Base-by-base conservation (phyloP, 2,888 invertebrate species). In the Entomobrya proxima region DNA sequence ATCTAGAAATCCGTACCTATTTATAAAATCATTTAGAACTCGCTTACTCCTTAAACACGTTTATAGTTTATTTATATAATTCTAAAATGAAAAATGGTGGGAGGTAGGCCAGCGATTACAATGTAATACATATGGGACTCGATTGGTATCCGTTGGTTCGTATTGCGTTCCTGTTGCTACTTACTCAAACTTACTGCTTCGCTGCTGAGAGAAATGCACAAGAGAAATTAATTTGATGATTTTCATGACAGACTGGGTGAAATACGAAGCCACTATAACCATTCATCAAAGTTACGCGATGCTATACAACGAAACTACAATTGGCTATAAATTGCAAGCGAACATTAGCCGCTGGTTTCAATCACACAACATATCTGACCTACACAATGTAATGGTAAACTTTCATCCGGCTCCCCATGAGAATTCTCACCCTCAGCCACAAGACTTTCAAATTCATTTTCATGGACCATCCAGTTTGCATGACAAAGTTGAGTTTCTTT, bases 251-350 rank as follows among this genome's bases (percentile, higher is more conserved):
- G 86, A 86, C 37, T 81, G 80, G 80, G 50, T 35, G 44, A 86
- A 86, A 69, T 86, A 55, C 44, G 86, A 86, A 77, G 80, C 76
- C 6, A 64, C 27, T 77, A 72, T 86, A 81, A 55, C 80, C 30
- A 50, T 86, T 69, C 44, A 37, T 24, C 6, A 27, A 35, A 81
- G 81, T 50, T 77, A 58, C 76, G 58, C 76, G 44, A 32, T 21
- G 15, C 81, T 44, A 24, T 44, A 13, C 21, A 67, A 75, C 72
- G 58, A 69, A 40, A 76, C 18, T 35, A 64, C 24, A 24, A 21
- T 79, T 58, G 81, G 32, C 30, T 24, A 76, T 11, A 81, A 81
- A 15, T 67, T 86, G 47, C 55, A 81, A 52, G 27, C 18, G 30
- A 77, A 72, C 21, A 52, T 86, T 15, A 67, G 47, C 75, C n/a